Evolutionary conservation across 2,797 vertebrate genomes (phyloP).

Genomic region (Tragopan temminckii): DNA sequence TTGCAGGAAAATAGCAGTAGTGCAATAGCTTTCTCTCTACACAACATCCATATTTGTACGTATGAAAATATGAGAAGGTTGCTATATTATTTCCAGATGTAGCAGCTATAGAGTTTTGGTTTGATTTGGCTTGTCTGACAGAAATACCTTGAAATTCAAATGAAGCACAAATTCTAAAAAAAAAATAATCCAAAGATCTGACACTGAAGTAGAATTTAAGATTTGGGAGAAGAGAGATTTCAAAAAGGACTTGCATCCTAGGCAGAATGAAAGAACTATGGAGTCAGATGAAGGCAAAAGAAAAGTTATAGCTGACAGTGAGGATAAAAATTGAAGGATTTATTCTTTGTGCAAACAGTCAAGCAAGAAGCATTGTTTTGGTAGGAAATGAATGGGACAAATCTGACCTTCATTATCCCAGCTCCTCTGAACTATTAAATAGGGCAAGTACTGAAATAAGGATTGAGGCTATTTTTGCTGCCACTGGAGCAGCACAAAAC

Average conservation of each 20-base stretch:
- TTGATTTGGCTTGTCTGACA: not conserved
- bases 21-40: not conserved
- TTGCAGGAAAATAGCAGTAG: not conserved
- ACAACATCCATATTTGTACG: not conserved
- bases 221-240: not conserved
- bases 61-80: not conserved
- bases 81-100: not conserved
- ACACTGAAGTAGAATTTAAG: not conserved
- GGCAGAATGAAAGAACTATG: not conserved
- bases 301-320: not conserved
- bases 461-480: slow-evolving; percentile 47
- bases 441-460: slow-evolving; percentile 21
- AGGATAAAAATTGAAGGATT: slow-evolving; percentile 11
- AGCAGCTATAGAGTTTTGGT: not conserved
- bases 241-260: not conserved
- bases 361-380: slow-evolving; percentile 37
- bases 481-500: slow-evolving; percentile 30
- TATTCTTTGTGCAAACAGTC: slow-evolving; percentile 18
- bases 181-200: not conserved
- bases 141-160: not conserved
- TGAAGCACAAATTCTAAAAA: not conserved
- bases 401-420: slow-evolving; percentile 34
- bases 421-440: slow-evolving; percentile 45
- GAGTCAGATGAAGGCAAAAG: slow-evolving; percentile 4
- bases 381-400: slow-evolving; percentile 27